Base-by-base conservation (phyloP, 2,888 invertebrate species). In the Operophtera brumata region DNA sequence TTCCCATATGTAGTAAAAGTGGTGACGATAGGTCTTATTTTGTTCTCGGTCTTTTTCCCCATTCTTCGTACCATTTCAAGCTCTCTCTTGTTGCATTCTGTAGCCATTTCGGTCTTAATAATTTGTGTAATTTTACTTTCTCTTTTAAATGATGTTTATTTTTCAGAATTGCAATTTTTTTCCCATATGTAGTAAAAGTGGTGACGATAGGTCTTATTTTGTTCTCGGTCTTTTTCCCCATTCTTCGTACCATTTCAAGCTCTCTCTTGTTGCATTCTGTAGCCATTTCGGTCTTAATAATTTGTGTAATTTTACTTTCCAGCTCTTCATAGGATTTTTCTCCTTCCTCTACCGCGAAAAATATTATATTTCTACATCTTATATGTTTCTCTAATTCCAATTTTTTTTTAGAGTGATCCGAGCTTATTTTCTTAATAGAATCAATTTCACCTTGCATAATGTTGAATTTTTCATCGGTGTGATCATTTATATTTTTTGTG, bases 151-250 rank as follows among this genome's bases (percentile, higher is more conserved):
- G 2, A 10, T 46, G 11, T 26, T 46, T 46, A 25, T 36, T 36
- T 46, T 30, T 46, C 0, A 46, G 9, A 28, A 46, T 28, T 3
- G 26, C 11, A 1, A 30, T n/a, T 46, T 46, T 30, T 37, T 37
- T 13, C 6, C 46, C 46, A n/a, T 26, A 37, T 0, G 46, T 46
- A 1, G 46, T 28, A 28, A 47, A 39, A 9, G 39, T 47, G 2
- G n/a, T 20, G 8, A 39, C 9, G 4, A 47, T 47, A 1, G 47
- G 47, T 47, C 47, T 47, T 4, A 26, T 39, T 39, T 47, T 47
- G 1, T 32, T 10, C 0, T 32, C 37, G 2, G 7, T 9, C 36
- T 4, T 39, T 28, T 14, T 47, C 4, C 47, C 39, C 30, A 39
- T 47, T 8, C 39, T 47, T 13, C 20, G 28, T 4, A 40, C 28